Base-by-base conservation (phyloP, 1,140 invertebrate genomes). In the Conopomorpha cramerella region DNA sequence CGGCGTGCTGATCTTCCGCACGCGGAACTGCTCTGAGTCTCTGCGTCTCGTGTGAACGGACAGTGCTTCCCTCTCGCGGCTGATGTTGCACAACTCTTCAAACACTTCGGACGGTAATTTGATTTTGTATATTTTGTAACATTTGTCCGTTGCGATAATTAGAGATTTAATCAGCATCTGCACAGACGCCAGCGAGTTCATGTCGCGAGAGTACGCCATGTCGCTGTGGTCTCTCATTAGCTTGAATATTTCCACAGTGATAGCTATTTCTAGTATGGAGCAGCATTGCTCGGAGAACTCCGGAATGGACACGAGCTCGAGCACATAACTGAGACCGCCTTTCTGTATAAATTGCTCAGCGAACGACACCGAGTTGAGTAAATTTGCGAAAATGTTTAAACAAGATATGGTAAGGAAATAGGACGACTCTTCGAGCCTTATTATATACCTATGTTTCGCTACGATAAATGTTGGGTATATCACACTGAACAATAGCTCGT, bases 351-450 rank as follows among this genome's bases (percentile, higher is more conserved):
- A 86, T 40, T 78, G 79, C 36, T 85, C 79, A 11, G 78, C 82
- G 49, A 85, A 81, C 1, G 76, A 49, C 0, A 74, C 45, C 12
- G 81, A 80, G 11, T 77, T 71, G 2, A 86, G 66, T 0, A 86
- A 58, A 46, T 71, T 81, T 0, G 84, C 77, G 35, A 86, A 84
- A 1, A 82, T 74, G 2, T 82, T 83, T 1, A 87, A 50, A 28
- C 82, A 85, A 0, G 84, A 82, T 8, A 81, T 76, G 2, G 84
- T 73, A 0, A 84, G 53, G 47, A 85, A 86, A 29, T 83, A 84
- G 0, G 78, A 71, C 0, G 65, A 55, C 2, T 77, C 62, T n/a
- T 68, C 74, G 12, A 52, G 43, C 8, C 64, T 65, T 26, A 80
- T 56, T 2, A 56, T 46, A 38, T 77, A 82, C 30, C 56, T 44